Base-by-base conservation (phyloP, 1,140 invertebrate genomes). In the Tetragonula clypearis region DNA sequence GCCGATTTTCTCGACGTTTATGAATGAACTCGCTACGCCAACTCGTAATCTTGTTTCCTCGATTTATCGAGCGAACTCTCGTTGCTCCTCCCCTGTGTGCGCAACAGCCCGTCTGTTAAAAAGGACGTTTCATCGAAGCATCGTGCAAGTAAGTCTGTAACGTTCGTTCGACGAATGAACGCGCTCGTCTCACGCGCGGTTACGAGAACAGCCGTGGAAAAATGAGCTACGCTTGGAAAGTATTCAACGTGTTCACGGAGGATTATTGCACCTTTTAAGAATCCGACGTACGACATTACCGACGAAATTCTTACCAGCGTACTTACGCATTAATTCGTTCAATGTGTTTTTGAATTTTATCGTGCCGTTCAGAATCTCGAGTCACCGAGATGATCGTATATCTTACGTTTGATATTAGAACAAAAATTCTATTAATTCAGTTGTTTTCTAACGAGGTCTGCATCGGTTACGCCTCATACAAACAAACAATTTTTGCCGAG, bases 1-100 rank as follows among this genome's bases (percentile, higher is more conserved):
- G 35, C 62, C 66, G 82, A 84, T 84, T 84, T 55, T 79, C 76
- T 68, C 66, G 35, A 72, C 66, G 41, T 60, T 71, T 62, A 79
- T 30, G 55, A 84, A 84, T 55, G 66, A 71, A 79, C 60, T n/a
- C 82, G 30, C n/a, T 17, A 30, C n/a, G 19, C 17, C 26, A 56
- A 74, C n/a, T 62, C 69, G 69, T 81, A 74, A 81, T 73, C 56
- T 69, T 35, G 78, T 79, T 79, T 79, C 53, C 79, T 26, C 68
- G 68, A 73, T 72, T 81, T 73, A 81, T 62, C 79, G 71, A 80
- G 21, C 69, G 41, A 53, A 49, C 41, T 73, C 35, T 19, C 15
- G 26, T 53, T 71, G 5, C 55, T 12, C n/a, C 60, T n/a, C 49
- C 21, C 17, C 41, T 17, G n/a, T 19, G 21, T 19, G 21, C 23